Base-by-base conservation (phyloP, 2,797 vertebrate genomes). In the Myotis myotis region DNA sequence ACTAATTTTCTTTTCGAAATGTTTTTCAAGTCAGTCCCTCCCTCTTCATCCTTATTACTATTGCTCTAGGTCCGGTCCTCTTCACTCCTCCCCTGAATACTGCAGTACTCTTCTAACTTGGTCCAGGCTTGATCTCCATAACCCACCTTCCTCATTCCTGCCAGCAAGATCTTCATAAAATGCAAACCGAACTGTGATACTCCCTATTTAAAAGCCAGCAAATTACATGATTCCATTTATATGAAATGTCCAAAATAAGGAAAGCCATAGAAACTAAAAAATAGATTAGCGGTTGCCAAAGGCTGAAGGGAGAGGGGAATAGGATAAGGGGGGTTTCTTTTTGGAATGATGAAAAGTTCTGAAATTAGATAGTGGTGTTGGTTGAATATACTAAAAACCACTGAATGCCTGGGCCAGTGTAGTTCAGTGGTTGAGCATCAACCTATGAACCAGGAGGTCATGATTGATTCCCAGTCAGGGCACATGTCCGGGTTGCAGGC, bases 251-350 rank as follows among this genome's bases (percentile, higher is more conserved):
- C 47, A 84, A 55, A 89, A 79, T 74, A 80, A 89, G 41, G 70
- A 93, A 91, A 88, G 75, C 28, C 66, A 88, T 25, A 91, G 49
- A 87, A 84, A 95, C 20, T 68, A 44, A 87, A 86, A 86, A 81
- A 41, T 8, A 64, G 62, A 64, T 64, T 64, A 64, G 62, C 25
- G 55, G 57, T 49, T 91, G 70, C 70, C 41, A 55, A 66, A 17
- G 20, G 25, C 76, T 93, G 23, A 66, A 68, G 23, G 36, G 36
- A 94, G 51, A 47, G 30, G 41, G 70, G 36, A 78, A 23, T 6
- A 62, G 20, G 60, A 2, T 30, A 51, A 6, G 5, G 47, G 28
- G 15, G 25, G 36, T 92, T 90, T 76, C 51, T 44, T 89, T 38
- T 25, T n/a, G 25, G 16, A 22, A 8, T 33, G 19, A 72, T 72